Evolutionary conservation across 2,113 vertebrate genomes (phyloP).

Genomic region (Gnathochromis pfefferi): DNA sequence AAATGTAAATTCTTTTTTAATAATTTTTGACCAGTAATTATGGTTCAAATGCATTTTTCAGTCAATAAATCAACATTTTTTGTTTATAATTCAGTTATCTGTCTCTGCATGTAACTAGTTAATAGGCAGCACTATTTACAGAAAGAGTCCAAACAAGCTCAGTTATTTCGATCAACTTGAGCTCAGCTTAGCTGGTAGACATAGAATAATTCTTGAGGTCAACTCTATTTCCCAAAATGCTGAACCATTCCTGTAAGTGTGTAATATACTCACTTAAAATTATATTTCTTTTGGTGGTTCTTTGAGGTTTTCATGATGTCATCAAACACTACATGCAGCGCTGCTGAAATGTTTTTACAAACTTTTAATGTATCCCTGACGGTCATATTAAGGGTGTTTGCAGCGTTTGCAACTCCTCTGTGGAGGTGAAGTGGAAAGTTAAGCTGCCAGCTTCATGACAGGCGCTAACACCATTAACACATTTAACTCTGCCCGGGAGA

Average conservation of each 20-base stretch:
- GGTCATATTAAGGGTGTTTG: conserved; percentile 27
- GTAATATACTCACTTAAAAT: background rate
- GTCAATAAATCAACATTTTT: background rate
- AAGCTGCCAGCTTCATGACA: conserved; percentile 46
- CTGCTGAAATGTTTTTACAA: conserved; percentile 16
- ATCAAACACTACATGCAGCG: background rate
- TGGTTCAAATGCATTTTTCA: background rate
- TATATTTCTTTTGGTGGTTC: background rate
- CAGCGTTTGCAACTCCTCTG: background rate
- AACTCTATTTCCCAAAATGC: background rate
- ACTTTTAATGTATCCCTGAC: conserved; percentile 34
- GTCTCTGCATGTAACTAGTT: background rate
- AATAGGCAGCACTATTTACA: background rate
- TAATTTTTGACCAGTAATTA: background rate
- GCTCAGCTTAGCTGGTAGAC: background rate
- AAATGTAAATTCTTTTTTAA: background rate
- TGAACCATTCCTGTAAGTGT: background rate
- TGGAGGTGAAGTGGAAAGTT: conserved; percentile 44
- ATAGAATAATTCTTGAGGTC: background rate
- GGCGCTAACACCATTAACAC: conserved; percentile 43
- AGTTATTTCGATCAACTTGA: background rate
- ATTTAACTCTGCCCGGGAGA: conserved; percentile 14
- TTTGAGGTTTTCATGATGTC: background rate
- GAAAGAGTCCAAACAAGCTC: background rate
- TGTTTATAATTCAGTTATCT: background rate